Conservation (phyloP, 2,797 vertebrate species). For the Anas georgica region DNA sequence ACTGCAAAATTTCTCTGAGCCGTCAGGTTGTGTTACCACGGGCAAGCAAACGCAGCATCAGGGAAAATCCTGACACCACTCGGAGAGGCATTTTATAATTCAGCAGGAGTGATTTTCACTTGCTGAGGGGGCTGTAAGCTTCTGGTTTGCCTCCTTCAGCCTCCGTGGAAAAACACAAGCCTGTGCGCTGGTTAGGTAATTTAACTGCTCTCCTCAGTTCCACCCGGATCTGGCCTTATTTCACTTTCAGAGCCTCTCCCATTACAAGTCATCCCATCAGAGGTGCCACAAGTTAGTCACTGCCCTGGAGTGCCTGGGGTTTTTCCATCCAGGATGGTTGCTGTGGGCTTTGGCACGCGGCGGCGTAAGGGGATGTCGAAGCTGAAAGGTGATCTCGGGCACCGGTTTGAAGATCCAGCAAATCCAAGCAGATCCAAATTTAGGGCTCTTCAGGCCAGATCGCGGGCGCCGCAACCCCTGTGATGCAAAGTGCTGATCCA, state of each 20-base stretch:
- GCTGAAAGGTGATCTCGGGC: constrained; percentile 7
- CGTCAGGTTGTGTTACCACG: background rate
- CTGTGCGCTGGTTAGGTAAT: background rate
- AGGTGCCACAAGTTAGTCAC: constrained; percentile 35
- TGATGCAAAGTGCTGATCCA: constrained; percentile 36
- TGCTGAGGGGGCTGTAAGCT: background rate
- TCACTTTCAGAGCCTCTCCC: constrained; percentile 9
- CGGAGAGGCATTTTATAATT: background rate
- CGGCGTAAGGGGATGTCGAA: background rate
- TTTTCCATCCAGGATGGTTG: constrained; percentile 21
- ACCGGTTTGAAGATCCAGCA: background rate
- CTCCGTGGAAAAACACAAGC: background rate
- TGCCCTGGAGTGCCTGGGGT: background rate
- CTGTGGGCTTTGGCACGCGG: background rate
- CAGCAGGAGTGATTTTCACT: background rate
- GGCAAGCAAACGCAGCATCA: background rate
- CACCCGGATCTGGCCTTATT: background rate
- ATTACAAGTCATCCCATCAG: background rate
- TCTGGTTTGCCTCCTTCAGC: background rate
- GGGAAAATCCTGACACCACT: background rate
- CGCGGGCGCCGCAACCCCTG: background rate
- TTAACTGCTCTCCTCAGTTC: background rate
- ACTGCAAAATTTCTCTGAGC: background rate
- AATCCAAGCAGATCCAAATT: background rate
- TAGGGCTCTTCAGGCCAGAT: constrained; percentile 28